Conservation (phyloP, 2,888 invertebrate species). For the Hybos culiciformis region DNA sequence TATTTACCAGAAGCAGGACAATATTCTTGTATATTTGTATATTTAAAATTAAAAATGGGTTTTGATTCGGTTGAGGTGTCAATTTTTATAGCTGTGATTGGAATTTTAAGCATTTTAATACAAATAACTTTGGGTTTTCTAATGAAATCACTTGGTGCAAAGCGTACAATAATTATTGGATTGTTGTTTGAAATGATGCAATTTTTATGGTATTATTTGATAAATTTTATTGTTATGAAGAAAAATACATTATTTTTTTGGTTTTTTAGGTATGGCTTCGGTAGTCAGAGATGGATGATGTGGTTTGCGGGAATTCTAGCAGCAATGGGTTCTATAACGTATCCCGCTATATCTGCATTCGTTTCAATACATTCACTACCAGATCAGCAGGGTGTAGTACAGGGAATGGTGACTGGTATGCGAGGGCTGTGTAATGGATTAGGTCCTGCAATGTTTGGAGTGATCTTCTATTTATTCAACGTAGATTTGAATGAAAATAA, state of each 20-base stretch:
- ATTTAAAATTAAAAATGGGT: slow-evolving; percentile 92
- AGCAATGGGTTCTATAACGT: slow-evolving; percentile 90
- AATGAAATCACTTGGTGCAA: slow-evolving; percentile 77
- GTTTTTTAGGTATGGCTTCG: no score
- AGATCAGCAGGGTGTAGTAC: slow-evolving; percentile 93
- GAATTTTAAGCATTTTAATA: slow-evolving; percentile 88
- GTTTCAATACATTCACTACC: slow-evolving; percentile 94
- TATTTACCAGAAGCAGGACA: slow-evolving; percentile 98
- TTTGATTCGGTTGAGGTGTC: slow-evolving; percentile 93
- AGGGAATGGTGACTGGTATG: slow-evolving; percentile 98
- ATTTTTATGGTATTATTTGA: slow-evolving; percentile 92
- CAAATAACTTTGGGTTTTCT: slow-evolving; percentile 77
- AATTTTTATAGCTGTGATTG: slow-evolving; percentile 93
- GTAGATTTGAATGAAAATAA: slow-evolving; percentile 77
- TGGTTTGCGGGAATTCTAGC: slow-evolving; percentile 97
- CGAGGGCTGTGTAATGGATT: slow-evolving; percentile 94
- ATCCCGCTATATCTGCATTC: slow-evolving; percentile 97
- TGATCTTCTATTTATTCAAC: slow-evolving; percentile 96
- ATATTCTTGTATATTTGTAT: slow-evolving; percentile 99
- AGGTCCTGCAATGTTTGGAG: slow-evolving; percentile 96
- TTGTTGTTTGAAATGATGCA: slow-evolving; percentile 93
- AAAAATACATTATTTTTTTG: background rate
- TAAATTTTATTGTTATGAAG: no score
- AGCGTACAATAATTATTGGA: slow-evolving; percentile 95
- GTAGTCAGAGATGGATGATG: slow-evolving; percentile 97